phyloP scores from a whole-genome alignment of 2,797 vertebrate species.

The Rhabdophis nuchalis region DNA sequence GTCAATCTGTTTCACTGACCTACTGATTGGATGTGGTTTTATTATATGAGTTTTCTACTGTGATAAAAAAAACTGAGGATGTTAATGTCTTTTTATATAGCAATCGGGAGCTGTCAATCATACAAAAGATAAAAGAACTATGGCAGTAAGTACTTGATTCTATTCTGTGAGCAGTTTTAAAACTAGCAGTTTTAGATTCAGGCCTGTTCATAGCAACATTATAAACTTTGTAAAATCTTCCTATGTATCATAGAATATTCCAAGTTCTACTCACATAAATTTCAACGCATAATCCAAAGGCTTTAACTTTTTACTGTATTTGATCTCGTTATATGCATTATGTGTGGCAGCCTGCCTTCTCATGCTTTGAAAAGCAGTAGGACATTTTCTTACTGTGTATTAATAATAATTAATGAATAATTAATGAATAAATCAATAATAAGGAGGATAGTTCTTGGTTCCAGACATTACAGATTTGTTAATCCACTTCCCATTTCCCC shows the following conservation, averaged over 20 bases:
- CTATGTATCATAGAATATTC: not conserved
- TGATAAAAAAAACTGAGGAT: not conserved
- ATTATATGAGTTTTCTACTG: not conserved
- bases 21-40: not conserved
- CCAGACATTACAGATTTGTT: not conserved
- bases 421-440: not conserved
- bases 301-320: not conserved
- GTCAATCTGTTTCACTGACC: not conserved
- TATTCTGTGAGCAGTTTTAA: not conserved
- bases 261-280: not conserved
- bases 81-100: slow-evolving; percentile 4
- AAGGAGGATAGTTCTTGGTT: not conserved
- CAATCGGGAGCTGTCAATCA: slow-evolving; percentile 1
- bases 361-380: not conserved
- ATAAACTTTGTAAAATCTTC: not conserved
- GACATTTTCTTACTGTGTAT: not conserved
- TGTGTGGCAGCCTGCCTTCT: not conserved
- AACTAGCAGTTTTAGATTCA: not conserved
- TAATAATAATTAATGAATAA: not conserved
- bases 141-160: slow-evolving; percentile 16
- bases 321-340: not conserved
- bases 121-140: slow-evolving; percentile 19
- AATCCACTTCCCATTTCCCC: not conserved
- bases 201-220: not conserved
- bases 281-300: not conserved